Evolutionary conservation across 2,888 invertebrate species (phyloP), one percentile per base, ranked within the genome.

Genomic region (Calliopum simillimum): DNA sequence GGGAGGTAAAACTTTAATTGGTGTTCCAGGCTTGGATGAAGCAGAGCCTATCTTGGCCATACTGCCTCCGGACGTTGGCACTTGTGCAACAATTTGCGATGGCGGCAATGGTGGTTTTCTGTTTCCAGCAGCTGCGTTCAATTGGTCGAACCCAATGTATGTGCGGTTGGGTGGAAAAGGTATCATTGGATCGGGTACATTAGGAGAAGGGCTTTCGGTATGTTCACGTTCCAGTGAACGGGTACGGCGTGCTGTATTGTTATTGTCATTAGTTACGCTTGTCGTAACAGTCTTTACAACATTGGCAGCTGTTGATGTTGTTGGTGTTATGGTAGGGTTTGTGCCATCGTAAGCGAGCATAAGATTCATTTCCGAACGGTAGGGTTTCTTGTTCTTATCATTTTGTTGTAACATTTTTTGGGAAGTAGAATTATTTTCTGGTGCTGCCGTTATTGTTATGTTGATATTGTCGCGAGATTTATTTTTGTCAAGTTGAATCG

Each of bases 341-440:
- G 79, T 71, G 73, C 82, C 85, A 56, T 84, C 83, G 70, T 84
- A 86, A 47, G 81, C 82, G 58, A 86, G 76, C 69, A 84, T 78
- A 51, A 86, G 75, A 76, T 86, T 86, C 83, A 86, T 84, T 80
- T 86, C 86, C 4, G 86, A 86, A 53, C 86, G 84, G 76, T 83
- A 86, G 5, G 86, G 86, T 68, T 86, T 86, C 65, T 79, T 80
- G 25, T 76, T 79, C 62, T 77, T 80, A 63, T 80, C 80, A 51
- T 73, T 65, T 33, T 69, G 71, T 14, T 74, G 70, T 49, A 76
- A 33, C 13, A 63, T 68, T 33, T 73, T 74, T 12, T 67, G 25
- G 5, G 41, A 44, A 3, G 56, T 61, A 14, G 62, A 56, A 2
- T 58, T 43, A 53, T 44, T 53, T 6, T 46, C 68, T 51, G 41